Conservation (phyloP, 2,113 vertebrate genomes). For the Anguilla japonica region DNA sequence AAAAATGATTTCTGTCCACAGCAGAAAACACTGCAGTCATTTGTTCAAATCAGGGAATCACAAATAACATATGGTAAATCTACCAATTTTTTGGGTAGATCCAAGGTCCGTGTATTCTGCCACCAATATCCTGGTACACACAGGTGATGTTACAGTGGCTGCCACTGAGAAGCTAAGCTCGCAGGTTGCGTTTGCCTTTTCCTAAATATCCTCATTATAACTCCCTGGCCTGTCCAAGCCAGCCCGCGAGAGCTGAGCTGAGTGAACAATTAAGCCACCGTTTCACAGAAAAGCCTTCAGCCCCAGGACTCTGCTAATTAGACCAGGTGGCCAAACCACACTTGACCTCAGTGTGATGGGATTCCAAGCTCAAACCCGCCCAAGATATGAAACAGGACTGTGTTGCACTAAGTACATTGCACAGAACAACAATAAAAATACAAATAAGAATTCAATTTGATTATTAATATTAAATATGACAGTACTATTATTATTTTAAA, state of each 20-base stretch:
- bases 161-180: background rate
- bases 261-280: background rate
- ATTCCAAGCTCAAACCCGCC: background rate
- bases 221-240: background rate
- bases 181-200: background rate
- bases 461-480: no score
- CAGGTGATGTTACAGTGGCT: background rate
- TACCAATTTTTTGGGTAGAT: no score
- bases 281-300: background rate
- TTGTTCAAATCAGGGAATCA: no score
- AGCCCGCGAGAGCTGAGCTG: background rate
- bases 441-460: background rate
- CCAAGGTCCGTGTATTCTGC: no score
- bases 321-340: background rate
- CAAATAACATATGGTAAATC: no score
- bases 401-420: background rate
- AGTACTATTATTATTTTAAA: no score
- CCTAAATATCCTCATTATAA: slow-evolving; percentile 7
- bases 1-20: no score
- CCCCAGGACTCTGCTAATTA: slow-evolving; percentile 4
- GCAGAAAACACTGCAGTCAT: no score
- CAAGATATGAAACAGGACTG: background rate
- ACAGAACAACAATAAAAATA: background rate
- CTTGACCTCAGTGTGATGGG: background rate
- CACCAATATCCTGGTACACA: no score